A percentile compares a stretch with the other conserved stretches of the same genome.
phyloP scores from a whole-genome alignment of 2,888 invertebrate species.

The Rutpela maculata region DNA sequence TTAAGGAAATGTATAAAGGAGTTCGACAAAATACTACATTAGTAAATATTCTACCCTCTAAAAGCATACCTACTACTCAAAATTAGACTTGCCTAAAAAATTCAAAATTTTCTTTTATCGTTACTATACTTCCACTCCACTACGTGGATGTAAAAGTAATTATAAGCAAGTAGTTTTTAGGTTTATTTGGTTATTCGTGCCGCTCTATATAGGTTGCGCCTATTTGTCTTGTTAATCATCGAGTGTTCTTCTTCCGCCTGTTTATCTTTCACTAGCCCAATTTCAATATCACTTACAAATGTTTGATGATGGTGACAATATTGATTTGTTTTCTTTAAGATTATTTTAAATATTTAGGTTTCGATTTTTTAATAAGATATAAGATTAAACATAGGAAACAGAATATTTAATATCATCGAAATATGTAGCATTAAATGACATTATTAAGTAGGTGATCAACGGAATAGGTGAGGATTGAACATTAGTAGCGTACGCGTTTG shows the following conservation, averaged over 20 bases:
- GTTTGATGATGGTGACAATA: conserved; percentile 39
- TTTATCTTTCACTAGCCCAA: conserved; percentile 46
- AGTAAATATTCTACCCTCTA: too few relatives aligned
- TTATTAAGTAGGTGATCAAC: too few relatives aligned
- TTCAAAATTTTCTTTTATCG: too few relatives aligned
- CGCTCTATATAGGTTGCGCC: conserved; percentile 20
- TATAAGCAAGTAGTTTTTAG: neutral
- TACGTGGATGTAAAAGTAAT: too few relatives aligned
- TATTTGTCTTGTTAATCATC: conserved; percentile 41
- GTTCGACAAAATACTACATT: too few relatives aligned
- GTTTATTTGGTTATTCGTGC: neutral
- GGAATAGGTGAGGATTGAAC: too few relatives aligned
- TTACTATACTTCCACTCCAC: too few relatives aligned
- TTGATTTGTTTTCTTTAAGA: conserved; percentile 44
- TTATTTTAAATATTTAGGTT: conserved; percentile 32
- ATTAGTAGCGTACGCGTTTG: too few relatives aligned
- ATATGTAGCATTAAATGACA: too few relatives aligned
- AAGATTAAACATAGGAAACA: conserved; percentile 1
- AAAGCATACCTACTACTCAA: too few relatives aligned
- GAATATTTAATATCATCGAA: neutral
- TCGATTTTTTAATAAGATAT: conserved; percentile 16
- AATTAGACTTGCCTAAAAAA: too few relatives aligned
- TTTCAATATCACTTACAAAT: conserved; percentile 51
- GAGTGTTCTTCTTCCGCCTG: conserved; percentile 25
- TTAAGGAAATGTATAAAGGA: too few relatives aligned